These are phyloP conservation scores for Salvelinus namaycush DNA, from an alignment of 2,113 vertebrate genomes.

Conservation along the genomic window DNA sequence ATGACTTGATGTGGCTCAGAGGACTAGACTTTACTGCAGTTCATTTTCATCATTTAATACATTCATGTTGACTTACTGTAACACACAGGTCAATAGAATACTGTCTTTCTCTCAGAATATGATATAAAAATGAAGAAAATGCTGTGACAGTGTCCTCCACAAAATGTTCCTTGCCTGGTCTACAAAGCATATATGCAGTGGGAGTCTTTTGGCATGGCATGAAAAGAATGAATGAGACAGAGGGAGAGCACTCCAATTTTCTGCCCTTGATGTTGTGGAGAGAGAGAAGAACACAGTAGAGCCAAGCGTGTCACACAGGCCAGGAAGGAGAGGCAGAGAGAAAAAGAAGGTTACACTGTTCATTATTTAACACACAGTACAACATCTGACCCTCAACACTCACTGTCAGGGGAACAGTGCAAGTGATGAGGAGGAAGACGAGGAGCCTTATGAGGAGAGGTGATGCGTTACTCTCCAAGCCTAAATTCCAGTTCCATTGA, in stretches of 20 bases:
- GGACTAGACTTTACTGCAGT: background rate
- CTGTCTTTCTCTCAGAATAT: background rate
- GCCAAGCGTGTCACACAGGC: slow-evolving; percentile 41
- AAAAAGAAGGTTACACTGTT: too few relatives aligned
- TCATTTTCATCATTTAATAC: background rate
- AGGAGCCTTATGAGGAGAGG: too few relatives aligned
- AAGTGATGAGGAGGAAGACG: too few relatives aligned
- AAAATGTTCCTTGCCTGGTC: slow-evolving; percentile 37
- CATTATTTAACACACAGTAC: too few relatives aligned
- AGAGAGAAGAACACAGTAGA: slow-evolving; percentile 52
- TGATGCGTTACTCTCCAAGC: too few relatives aligned
- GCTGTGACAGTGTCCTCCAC: slow-evolving; percentile 38
- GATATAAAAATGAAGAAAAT: slow-evolving; percentile 5
- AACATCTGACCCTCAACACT: too few relatives aligned
- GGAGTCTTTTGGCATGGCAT: slow-evolving; percentile 54
- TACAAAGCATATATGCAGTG: slow-evolving; percentile 36
- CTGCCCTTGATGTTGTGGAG: slow-evolving; percentile 52
- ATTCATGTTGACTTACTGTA: background rate
- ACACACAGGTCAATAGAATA: background rate
- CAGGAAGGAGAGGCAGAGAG: too few relatives aligned
- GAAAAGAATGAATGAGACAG: slow-evolving; percentile 54
- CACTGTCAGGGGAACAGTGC: too few relatives aligned
- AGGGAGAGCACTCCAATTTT: slow-evolving; percentile 41
- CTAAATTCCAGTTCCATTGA: too few relatives aligned
- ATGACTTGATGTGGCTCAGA: background rate